Percentiles rank a stretch among this genome's conserved stretches.
Conservation (phyloP, 2,888 invertebrate genomes). For the Leptopilina myrica region DNA sequence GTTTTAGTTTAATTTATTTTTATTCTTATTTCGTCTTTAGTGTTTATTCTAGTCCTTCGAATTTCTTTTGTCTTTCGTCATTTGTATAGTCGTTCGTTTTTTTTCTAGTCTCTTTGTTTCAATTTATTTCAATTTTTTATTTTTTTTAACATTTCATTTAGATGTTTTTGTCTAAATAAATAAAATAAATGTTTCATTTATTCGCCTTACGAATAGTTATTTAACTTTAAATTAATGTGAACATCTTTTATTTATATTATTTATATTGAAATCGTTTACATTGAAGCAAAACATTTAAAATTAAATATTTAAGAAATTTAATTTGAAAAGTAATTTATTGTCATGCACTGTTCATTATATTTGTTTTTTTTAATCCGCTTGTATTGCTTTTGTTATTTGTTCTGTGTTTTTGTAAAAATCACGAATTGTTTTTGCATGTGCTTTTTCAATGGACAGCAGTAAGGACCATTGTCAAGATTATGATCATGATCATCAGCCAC, state of each 20-base stretch:
- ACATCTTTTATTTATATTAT: neutral
- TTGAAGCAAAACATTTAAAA: neutral
- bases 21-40: neutral
- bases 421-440: constrained; percentile 57
- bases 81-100: neutral
- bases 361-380: neutral
- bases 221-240: too few relatives aligned
- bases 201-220: too few relatives aligned
- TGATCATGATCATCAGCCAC: constrained; percentile 67
- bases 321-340: neutral
- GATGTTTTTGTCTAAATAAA: too few relatives aligned
- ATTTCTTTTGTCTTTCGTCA: neutral
- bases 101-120: too few relatives aligned
- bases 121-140: too few relatives aligned
- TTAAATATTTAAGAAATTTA: neutral
- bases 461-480: constrained; percentile 71
- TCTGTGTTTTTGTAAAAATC: constrained; percentile 52
- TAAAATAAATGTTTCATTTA: too few relatives aligned
- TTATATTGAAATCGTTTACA: neutral
- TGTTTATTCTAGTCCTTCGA: neutral
- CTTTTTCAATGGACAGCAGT: constrained; percentile 61
- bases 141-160: too few relatives aligned
- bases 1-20: neutral
- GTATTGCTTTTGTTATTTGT: constrained; percentile 50
- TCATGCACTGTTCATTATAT: neutral